Evolutionary conservation across 2,113 vertebrate genomes (phyloP).

Genomic region (Platichthys stellatus): DNA sequence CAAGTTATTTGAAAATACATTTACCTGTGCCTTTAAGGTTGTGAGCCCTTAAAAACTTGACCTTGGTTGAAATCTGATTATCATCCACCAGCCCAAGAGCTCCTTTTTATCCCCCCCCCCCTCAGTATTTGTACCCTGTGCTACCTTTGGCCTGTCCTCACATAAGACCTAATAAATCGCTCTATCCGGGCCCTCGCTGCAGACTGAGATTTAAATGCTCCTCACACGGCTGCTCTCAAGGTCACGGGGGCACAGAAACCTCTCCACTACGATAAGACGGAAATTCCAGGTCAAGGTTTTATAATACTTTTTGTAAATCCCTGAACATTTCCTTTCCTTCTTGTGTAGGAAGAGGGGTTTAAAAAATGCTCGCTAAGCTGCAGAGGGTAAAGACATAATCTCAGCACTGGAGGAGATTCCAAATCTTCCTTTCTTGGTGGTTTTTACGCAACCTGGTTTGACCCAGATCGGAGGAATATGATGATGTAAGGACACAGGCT

Average conservation of each 20-base stretch:
- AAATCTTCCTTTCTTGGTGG: slow-evolving; percentile 44
- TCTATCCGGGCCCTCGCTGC: neutral
- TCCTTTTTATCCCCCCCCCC: neutral
- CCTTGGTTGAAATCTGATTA: neutral
- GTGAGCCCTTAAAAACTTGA: neutral
- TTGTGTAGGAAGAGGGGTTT: slow-evolving; percentile 44
- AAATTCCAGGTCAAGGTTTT: slow-evolving; percentile 35
- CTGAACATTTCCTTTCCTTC: slow-evolving; percentile 32
- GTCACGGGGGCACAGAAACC: slow-evolving; percentile 30
- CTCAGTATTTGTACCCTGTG: neutral
- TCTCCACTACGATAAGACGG: slow-evolving; percentile 37
- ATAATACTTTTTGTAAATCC: slow-evolving; percentile 46
- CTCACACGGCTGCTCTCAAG: slow-evolving; percentile 24
- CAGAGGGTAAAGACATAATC: slow-evolving; percentile 42
- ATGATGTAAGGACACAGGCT: slow-evolving; percentile 22
- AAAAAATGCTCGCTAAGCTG: slow-evolving; percentile 34
- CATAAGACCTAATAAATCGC: slow-evolving; percentile 24
- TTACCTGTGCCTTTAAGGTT: neutral
- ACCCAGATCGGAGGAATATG: slow-evolving; percentile 46
- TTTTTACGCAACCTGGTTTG: slow-evolving; percentile 40
- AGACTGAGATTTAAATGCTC: slow-evolving; percentile 34
- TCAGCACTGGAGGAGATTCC: slow-evolving; percentile 33
- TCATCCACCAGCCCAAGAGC: neutral
- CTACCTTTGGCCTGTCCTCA: slow-evolving; percentile 28
- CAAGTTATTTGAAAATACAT: neutral